Conservation (phyloP, 2,888 invertebrate genomes). For the Drosophila flavopinicola region DNA sequence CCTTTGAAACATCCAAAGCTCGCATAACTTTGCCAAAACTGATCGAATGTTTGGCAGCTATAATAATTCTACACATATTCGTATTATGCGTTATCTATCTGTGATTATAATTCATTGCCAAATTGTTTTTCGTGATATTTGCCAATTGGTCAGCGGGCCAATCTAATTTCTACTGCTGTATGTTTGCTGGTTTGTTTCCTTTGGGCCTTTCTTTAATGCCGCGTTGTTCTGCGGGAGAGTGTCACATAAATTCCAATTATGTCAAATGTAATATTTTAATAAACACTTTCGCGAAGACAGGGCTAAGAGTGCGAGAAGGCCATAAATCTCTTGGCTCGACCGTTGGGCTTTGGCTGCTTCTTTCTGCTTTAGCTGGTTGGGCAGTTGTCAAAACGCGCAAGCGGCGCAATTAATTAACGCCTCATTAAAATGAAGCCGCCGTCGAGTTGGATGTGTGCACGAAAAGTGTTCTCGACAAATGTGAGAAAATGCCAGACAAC, state of each 20-base stretch:
- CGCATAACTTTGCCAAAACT: too few relatives aligned
- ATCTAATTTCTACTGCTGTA: conserved; percentile 17
- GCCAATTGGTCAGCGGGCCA: conserved; percentile 1
- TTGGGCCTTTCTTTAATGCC: neutral
- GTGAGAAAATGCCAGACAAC: conserved; percentile 61
- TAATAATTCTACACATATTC: too few relatives aligned
- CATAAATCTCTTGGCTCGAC: conserved; percentile 68
- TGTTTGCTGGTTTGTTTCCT: neutral
- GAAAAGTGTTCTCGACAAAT: conserved; percentile 46
- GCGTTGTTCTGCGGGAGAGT: conserved; percentile 20
- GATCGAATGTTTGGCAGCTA: too few relatives aligned
- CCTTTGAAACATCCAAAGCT: too few relatives aligned
- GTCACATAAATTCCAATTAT: conserved; percentile 82
- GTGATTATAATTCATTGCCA: too few relatives aligned
- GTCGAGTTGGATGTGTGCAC: conserved; percentile 21
- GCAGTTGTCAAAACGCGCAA: conserved; percentile 74
- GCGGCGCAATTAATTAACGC: conserved; percentile 82
- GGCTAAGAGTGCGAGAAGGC: conserved; percentile 42
- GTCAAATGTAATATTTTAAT: conserved; percentile 84
- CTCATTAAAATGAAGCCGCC: conserved; percentile 78
- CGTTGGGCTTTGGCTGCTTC: conserved; percentile 11
- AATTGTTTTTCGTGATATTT: neutral
- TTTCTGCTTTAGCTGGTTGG: conserved; percentile 20
- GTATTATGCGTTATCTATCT: too few relatives aligned
- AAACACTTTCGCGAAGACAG: conserved; percentile 76